Evolutionary conservation across 2,888 invertebrate species (phyloP).

Genomic region (Amiota mariae): DNA sequence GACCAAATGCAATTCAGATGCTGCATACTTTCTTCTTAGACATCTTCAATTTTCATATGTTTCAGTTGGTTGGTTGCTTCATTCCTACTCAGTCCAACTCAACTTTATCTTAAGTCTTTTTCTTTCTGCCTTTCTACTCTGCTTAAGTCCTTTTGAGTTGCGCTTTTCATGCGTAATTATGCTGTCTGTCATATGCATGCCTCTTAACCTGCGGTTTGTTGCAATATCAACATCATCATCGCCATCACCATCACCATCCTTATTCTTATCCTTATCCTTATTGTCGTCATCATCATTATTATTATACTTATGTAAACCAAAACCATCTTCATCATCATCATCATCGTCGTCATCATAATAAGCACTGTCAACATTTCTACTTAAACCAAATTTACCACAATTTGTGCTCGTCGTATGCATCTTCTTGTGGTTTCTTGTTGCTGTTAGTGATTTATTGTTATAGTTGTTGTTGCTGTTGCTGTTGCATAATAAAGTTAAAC

Average conservation of each 20-base stretch:
- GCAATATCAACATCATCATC: neutral
- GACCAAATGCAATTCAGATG: neutral
- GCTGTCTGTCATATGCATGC: conserved; percentile 32
- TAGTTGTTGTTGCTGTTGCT: no score
- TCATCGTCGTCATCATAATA: neutral
- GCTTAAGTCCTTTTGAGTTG: conserved; percentile 34
- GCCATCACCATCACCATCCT: neutral
- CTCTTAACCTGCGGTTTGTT: conserved; percentile 12
- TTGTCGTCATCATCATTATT: neutral
- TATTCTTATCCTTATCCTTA: no score
- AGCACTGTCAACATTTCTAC: conserved; percentile 1
- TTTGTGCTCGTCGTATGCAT: neutral
- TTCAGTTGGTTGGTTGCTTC: no score
- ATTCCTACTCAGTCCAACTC: no score
- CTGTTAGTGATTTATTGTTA: conserved; percentile 36
- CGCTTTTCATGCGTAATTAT: conserved; percentile 38
- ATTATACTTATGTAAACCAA: neutral
- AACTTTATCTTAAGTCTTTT: no score
- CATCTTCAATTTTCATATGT: no score
- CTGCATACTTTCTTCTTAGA: no score
- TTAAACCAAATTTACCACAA: neutral
- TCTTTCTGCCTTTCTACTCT: neutral
- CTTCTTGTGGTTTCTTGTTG: conserved; percentile 31
- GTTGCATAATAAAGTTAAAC: neutral
- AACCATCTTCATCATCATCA: neutral